A percentile compares a stretch with the other conserved stretches of the same genome.
These are phyloP conservation scores for Hafferia zeledoni DNA, from an alignment of 2,797 vertebrate genomes.

Conservation along the genomic window DNA sequence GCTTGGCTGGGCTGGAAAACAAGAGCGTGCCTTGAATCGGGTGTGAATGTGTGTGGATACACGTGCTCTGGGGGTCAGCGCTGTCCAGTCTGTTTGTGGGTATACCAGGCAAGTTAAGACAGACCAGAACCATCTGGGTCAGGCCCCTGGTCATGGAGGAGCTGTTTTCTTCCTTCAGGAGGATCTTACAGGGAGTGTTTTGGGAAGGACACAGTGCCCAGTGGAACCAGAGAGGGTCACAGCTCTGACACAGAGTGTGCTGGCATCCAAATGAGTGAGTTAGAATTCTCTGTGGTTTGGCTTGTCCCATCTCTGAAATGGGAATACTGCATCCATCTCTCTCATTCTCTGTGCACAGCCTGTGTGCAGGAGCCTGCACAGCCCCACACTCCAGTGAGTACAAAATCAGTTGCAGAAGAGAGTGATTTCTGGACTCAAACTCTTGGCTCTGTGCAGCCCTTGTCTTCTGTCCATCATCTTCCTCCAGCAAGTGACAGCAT, in stretches of 20 bases:
- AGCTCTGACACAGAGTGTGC: accelerated
- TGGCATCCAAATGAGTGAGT: not conserved
- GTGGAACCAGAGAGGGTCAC: not conserved
- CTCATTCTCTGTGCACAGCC: accelerated
- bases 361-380: not conserved
- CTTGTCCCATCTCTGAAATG: not conserved
- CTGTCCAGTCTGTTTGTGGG: not conserved
- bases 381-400: too few species aligned
- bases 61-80: not conserved
- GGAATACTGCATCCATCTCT: not conserved
- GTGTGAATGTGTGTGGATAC: not conserved
- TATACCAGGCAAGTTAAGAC: not conserved
- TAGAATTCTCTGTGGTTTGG: not conserved
- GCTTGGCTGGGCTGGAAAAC: not conserved
- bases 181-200: accelerated
- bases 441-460: not conserved
- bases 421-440: not conserved
- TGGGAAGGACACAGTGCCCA: not conserved
- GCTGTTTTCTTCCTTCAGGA: not conserved
- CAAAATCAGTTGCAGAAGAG: not conserved
- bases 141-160: not conserved
- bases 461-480: not conserved
- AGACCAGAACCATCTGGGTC: accelerated
- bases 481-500: not conserved
- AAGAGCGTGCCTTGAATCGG: not conserved